These are phyloP conservation scores for Sminthurides aquaticus DNA, from an alignment of 2,888 invertebrate genomes.

Conservation along the genomic window DNA sequence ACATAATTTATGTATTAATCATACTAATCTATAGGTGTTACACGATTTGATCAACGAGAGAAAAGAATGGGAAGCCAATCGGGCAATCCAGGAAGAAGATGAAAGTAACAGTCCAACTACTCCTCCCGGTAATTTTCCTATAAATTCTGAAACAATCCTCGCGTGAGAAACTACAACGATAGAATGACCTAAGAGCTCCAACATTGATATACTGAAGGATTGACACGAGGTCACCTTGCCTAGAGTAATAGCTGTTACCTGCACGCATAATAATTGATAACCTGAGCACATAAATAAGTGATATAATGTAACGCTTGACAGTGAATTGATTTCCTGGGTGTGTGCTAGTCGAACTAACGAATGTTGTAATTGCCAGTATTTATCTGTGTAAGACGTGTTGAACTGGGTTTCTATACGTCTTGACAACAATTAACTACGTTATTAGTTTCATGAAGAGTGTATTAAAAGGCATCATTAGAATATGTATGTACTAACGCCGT, in stretches of 20 bases:
- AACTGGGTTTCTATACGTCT: no score
- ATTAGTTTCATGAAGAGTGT: no score
- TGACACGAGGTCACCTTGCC: not conserved
- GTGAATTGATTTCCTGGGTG: no score
- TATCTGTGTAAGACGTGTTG: no score
- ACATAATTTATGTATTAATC: no score
- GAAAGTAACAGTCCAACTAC: conserved; percentile 34
- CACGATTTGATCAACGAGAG: conserved; percentile 41
- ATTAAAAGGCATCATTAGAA: no score
- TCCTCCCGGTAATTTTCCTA: conserved; percentile 34
- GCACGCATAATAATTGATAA: not conserved
- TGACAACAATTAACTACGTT: no score
- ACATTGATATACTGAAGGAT: not conserved
- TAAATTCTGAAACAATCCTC: not conserved
- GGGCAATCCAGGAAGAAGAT: conserved; percentile 42
- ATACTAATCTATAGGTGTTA: conserved; percentile 30
- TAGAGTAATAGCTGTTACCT: not conserved
- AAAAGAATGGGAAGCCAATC: conserved; percentile 41
- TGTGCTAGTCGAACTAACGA: no score
- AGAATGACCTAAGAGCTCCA: not conserved
- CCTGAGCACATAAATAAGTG: not conserved
- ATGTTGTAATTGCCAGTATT: no score
- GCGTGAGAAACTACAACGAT: not conserved
- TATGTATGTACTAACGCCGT: no score
- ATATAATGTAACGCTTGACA: not conserved